Conservation (phyloP, 37 sponge, comb jelly and placozoan species). For the Bolinopsis microptera region DNA sequence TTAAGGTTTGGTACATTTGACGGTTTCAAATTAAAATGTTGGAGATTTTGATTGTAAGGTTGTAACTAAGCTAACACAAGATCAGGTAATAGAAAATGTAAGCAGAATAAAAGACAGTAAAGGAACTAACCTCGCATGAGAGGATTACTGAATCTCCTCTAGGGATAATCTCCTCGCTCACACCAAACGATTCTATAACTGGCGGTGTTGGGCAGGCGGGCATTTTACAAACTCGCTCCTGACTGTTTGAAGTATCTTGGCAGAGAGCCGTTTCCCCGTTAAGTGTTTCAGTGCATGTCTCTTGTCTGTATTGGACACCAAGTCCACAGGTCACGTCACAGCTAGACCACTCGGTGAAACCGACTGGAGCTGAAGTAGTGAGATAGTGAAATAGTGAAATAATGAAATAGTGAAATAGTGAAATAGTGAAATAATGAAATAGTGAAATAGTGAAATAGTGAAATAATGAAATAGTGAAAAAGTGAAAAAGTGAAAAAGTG, state of each 20-base stretch:
- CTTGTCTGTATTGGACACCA: slow-evolving; percentile 20
- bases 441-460: too few relatives aligned
- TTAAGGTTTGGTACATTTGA: too few relatives aligned
- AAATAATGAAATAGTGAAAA: too few relatives aligned
- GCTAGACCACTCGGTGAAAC: background rate
- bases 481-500: too few relatives aligned
- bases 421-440: too few relatives aligned
- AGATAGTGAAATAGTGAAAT: too few relatives aligned
- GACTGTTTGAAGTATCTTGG: background rate
- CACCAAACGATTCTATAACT: background rate
- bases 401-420: too few relatives aligned
- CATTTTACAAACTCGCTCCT: background rate
- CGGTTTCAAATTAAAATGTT: too few relatives aligned
- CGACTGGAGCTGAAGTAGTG: background rate
- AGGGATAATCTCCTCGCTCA: background rate
- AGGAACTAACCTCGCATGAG: slow-evolving; percentile 40
- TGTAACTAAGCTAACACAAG: background rate
- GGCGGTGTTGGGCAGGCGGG: background rate
- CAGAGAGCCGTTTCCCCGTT: background rate
- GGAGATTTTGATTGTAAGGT: background rate
- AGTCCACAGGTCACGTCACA: slow-evolving; percentile 39
- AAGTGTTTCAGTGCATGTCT: background rate
- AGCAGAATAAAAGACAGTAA: too few relatives aligned
- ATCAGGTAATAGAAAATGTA: too few relatives aligned
- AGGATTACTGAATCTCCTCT: background rate